A percentile compares a stretch with the other conserved stretches of the same genome.
Evolutionary conservation across 2,888 invertebrate genomes (phyloP).

Genomic region (Agrotis clavis): DNA sequence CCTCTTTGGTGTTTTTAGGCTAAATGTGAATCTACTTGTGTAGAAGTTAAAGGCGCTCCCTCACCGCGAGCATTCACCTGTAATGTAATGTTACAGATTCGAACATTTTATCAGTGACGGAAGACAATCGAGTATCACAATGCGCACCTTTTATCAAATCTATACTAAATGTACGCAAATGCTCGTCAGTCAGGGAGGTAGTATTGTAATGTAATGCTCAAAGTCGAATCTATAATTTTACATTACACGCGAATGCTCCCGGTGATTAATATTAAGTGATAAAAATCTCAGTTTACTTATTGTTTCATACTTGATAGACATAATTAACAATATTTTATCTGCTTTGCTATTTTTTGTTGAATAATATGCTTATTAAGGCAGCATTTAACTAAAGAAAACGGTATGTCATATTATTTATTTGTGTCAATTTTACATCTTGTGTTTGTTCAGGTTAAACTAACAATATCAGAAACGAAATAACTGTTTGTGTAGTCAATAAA

Average conservation of each 20-base stretch:
- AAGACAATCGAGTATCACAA: no score
- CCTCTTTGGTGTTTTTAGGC: neutral
- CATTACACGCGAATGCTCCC: no score
- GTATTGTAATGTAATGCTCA: no score
- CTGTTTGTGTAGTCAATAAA: neutral
- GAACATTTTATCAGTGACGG: no score
- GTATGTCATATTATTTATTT: neutral
- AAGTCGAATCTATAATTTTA: no score
- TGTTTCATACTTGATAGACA: neutral
- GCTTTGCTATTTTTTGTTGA: neutral
- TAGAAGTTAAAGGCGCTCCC: no score
- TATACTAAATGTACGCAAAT: no score
- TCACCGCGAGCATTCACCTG: no score
- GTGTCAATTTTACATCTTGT: neutral
- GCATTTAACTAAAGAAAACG: neutral
- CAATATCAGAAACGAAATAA: neutral
- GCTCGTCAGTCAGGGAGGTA: no score
- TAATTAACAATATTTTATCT: neutral
- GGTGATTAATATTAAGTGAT: constrained; percentile 5
- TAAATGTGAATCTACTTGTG: constrained; percentile 13
- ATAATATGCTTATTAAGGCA: neutral
- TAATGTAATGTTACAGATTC: no score
- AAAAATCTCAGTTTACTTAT: constrained; percentile 6
- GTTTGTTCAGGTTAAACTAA: constrained; percentile 1
- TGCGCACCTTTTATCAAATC: no score